Conservation (phyloP, 2,797 vertebrate species). For the Trematomus bernacchii region DNA sequence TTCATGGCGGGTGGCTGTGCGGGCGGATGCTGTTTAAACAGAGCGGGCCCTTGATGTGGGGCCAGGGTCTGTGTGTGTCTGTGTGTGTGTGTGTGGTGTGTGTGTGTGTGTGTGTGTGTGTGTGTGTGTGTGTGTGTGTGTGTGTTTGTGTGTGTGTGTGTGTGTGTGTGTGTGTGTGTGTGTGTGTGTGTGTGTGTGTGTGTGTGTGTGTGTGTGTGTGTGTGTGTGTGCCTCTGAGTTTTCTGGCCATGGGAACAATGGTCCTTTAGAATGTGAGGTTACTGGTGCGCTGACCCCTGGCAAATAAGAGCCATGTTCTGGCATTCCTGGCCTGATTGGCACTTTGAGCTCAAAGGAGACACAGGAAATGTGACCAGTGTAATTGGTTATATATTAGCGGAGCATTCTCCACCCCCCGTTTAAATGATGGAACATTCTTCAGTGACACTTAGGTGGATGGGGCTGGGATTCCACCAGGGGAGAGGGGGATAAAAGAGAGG, state of each 20-base stretch:
- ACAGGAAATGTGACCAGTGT: constrained; percentile 89
- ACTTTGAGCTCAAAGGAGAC: constrained; percentile 88
- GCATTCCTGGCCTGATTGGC: constrained; percentile 89
- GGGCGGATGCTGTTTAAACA: constrained; percentile 88
- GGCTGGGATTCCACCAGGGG: constrained; percentile 63
- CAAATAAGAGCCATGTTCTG: constrained; percentile 90
- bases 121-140: constrained; percentile 72
- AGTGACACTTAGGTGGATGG: constrained; percentile 83
- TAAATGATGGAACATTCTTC: constrained; percentile 85
- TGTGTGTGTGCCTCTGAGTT: constrained; percentile 71
- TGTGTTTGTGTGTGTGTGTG: constrained; percentile 72
- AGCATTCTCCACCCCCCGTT: constrained; percentile 69
- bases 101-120: constrained; percentile 72
- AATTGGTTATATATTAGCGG: constrained; percentile 89
- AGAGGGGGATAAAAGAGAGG: constrained; percentile 14
- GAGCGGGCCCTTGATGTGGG: constrained; percentile 86
- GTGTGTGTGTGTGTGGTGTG: constrained; percentile 71
- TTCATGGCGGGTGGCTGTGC: constrained; percentile 84
- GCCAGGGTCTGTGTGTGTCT: constrained; percentile 75
- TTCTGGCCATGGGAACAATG: constrained; percentile 88
- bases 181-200: constrained; percentile 72
- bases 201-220: constrained; percentile 75
- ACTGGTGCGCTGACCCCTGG: constrained; percentile 87
- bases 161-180: constrained; percentile 72
- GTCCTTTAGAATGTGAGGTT: constrained; percentile 88